These are phyloP conservation scores for Butorides virescens DNA, from an alignment of 2,113 vertebrate genomes.

Conservation along the genomic window DNA sequence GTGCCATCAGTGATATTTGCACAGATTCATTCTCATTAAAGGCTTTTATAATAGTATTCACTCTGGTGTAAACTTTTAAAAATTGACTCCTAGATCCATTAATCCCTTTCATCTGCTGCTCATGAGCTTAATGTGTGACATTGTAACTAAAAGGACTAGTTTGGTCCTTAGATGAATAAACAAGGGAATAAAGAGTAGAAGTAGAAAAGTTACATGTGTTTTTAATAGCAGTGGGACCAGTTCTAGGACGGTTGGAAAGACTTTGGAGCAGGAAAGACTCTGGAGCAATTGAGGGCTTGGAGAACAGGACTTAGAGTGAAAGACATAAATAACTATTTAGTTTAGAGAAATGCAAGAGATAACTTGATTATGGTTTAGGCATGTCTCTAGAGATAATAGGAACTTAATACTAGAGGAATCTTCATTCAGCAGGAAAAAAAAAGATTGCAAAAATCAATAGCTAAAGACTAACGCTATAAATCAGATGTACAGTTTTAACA, in stretches of 20 bases:
- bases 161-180: background rate
- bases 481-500: background rate
- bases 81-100: slow-evolving; percentile 35
- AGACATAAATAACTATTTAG: background rate
- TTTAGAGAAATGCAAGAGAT: background rate
- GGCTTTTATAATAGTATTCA: slow-evolving; percentile 32
- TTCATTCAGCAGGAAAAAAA: background rate
- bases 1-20: slow-evolving; percentile 37
- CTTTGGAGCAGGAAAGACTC: background rate
- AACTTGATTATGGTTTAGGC: background rate
- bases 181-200: background rate
- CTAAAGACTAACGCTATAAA: background rate
- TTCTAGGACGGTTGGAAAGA: background rate
- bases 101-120: slow-evolving; percentile 1
- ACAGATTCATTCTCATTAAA: slow-evolving; percentile 51
- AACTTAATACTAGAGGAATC: background rate
- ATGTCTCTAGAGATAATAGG: background rate
- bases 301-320: background rate
- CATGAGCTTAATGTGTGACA: background rate
- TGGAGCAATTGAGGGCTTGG: background rate
- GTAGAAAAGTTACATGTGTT: background rate
- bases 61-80: slow-evolving; percentile 41
- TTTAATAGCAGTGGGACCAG: background rate
- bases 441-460: background rate
- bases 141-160: background rate